These are phyloP conservation scores for Drosophila acutilabella DNA, from an alignment of 2,888 invertebrate genomes.

Conservation along the genomic window DNA sequence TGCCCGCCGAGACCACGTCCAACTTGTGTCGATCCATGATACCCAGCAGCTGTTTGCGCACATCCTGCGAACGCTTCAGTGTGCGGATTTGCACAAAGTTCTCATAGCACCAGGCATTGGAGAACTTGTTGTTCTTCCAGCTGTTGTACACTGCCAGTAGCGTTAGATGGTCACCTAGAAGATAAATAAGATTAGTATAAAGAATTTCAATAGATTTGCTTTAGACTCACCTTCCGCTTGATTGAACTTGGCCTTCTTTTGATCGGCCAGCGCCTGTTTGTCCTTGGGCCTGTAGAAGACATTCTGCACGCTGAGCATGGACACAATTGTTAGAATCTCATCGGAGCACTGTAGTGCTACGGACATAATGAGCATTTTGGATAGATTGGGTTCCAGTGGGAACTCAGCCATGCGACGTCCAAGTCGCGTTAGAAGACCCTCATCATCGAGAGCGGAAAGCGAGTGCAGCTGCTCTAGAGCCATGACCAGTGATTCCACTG, in stretches of 20 bases:
- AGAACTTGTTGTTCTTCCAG: slow-evolving; percentile 99
- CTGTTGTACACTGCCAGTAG: slow-evolving; percentile 99
- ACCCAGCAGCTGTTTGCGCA: slow-evolving; percentile 97
- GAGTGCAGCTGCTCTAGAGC: slow-evolving; percentile 98
- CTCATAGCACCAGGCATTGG: slow-evolving; percentile 99
- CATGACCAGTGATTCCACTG: slow-evolving; percentile 98
- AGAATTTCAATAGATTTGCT: too few species aligned
- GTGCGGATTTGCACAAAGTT: slow-evolving; percentile 99
- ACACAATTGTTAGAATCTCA: slow-evolving; percentile 98
- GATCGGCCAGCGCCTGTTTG: slow-evolving; percentile 98
- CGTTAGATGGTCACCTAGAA: slow-evolving; percentile 94
- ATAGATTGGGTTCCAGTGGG: slow-evolving; percentile 98
- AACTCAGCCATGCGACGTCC: slow-evolving; percentile 99
- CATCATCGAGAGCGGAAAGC: slow-evolving; percentile 97
- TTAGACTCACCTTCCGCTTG: slow-evolving; percentile 91
- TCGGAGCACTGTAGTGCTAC: slow-evolving; percentile 99
- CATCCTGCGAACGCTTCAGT: slow-evolving; percentile 98
- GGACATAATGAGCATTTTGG: slow-evolving; percentile 99
- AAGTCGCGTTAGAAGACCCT: slow-evolving; percentile 93
- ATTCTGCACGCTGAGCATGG: slow-evolving; percentile 99
- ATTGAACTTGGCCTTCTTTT: slow-evolving; percentile 99
- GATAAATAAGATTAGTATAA: not conserved
- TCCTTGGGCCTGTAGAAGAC: slow-evolving; percentile 98
- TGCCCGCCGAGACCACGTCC: slow-evolving; percentile 98
- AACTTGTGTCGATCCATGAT: slow-evolving; percentile 99